A percentile compares a stretch with the other conserved stretches of the same genome.
Conservation (phyloP, 2,797 vertebrate species). For the Xiphophorus birchmanni region DNA sequence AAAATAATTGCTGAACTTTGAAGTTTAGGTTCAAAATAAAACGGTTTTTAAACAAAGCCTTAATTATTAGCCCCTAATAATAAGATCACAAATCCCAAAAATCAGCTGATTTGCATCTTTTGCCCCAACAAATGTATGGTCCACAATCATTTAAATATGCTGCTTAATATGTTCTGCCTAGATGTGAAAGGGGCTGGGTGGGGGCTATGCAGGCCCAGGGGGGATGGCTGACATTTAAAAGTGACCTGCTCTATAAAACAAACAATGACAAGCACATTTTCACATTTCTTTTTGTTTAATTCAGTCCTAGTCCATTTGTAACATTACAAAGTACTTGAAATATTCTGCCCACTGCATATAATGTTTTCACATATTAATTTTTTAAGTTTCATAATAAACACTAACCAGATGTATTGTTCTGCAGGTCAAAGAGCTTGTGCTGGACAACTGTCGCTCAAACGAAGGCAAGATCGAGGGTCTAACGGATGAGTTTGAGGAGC, state of each 20-base stretch:
- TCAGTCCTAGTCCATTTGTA: background rate
- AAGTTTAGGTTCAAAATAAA: background rate
- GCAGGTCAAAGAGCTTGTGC: conserved; percentile 97
- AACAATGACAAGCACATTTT: background rate
- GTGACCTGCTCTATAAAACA: background rate
- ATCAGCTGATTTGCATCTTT: background rate
- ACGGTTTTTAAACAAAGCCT: background rate
- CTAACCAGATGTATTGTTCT: conserved; percentile 7
- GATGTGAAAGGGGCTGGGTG: background rate
- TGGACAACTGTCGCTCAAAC: conserved; percentile 96
- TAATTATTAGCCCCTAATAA: background rate
- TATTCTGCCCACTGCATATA: too few species aligned
- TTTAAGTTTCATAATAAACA: background rate
- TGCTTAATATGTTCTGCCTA: background rate
- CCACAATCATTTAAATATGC: background rate
- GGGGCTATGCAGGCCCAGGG: background rate
- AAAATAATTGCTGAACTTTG: background rate
- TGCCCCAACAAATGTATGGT: background rate
- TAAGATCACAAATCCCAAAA: background rate
- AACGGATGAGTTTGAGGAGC: conserved; percentile 96
- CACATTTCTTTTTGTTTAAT: background rate
- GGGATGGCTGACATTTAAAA: background rate
- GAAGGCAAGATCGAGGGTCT: conserved; percentile 98
- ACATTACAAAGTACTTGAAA: background rate
- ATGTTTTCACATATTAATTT: background rate